phyloP scores from a whole-genome alignment of 2,797 vertebrate species.

The Chrosomus eos region DNA sequence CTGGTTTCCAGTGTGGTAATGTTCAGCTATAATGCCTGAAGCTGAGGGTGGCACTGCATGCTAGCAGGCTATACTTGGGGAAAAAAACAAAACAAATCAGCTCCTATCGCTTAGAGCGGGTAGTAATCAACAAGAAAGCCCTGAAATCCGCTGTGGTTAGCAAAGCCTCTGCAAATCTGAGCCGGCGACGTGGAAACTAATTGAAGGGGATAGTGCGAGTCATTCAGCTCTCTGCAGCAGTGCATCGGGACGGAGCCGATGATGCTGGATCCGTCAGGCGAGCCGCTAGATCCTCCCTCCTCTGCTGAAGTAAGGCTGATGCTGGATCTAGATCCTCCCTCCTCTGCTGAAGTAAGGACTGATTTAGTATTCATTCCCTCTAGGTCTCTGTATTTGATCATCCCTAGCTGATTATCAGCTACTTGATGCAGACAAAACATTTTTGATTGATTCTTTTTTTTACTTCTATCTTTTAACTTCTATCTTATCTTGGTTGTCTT shows the following conservation, averaged over 20 bases:
- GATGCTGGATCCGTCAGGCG: slow-evolving; percentile 15
- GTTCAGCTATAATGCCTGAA: not conserved
- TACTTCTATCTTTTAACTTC: not conserved
- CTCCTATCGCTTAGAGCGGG: not conserved
- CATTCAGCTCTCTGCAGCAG: slow-evolving; percentile 19
- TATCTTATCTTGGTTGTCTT: not conserved
- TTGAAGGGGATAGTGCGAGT: slow-evolving; percentile 14
- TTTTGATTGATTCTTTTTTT: not conserved
- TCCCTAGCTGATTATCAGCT: too few species aligned
- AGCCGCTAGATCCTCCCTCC: not conserved
- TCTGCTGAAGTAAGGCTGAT: slow-evolving; percentile 41
- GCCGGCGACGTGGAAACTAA: slow-evolving; percentile 22
- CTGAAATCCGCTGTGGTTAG: slow-evolving; percentile 45
- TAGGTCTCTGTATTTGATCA: not conserved
- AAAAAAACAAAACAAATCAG: not conserved
- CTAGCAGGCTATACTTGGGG: not conserved
- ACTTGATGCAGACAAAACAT: not conserved
- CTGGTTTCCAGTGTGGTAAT: slow-evolving; percentile 14
- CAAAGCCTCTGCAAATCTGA: slow-evolving; percentile 44
- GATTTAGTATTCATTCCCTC: not conserved
- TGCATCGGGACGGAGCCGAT: not conserved
- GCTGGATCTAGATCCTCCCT: not conserved
- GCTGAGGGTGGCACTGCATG: slow-evolving; percentile 20
- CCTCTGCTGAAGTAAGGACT: slow-evolving; percentile 36
- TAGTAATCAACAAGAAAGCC: slow-evolving; percentile 46